phyloP scores from a whole-genome alignment of 64 coral and sea anemone species.

The Stichodactyla mertensii region DNA sequence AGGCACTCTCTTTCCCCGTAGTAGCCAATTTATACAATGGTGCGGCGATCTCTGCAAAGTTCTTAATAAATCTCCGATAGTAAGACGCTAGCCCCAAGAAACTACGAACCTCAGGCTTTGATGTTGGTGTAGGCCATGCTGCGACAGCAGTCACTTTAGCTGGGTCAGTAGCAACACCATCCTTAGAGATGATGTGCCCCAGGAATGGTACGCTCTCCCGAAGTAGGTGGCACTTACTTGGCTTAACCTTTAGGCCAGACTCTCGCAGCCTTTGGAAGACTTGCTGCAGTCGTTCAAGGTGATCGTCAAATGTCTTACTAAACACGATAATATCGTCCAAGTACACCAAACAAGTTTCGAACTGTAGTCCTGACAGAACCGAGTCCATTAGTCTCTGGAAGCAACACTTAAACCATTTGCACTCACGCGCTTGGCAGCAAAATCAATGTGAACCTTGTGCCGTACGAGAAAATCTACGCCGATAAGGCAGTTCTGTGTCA shows the following conservation, averaged over 20 bases:
- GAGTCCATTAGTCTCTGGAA: slow-evolving; percentile 27
- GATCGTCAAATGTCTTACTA: slow-evolving; percentile 24
- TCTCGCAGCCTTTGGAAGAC: slow-evolving; percentile 24
- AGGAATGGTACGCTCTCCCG: neutral
- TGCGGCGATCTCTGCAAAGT: slow-evolving; percentile 25
- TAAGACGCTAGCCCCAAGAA: slow-evolving; percentile 61
- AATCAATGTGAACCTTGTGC: too few relatives aligned
- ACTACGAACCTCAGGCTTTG: slow-evolving; percentile 30
- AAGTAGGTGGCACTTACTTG: slow-evolving; percentile 24
- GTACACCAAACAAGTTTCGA: slow-evolving; percentile 40
- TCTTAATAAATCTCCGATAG: slow-evolving; percentile 23
- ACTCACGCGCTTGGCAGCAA: too few relatives aligned
- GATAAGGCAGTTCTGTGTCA: too few relatives aligned
- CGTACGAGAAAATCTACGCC: too few relatives aligned
- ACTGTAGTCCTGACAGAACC: neutral
- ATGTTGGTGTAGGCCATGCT: slow-evolving; percentile 23
- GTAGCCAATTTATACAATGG: neutral
- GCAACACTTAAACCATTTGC: too few relatives aligned
- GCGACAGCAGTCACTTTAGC: slow-evolving; percentile 9
- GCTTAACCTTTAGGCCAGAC: neutral
- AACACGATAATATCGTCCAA: slow-evolving; percentile 26
- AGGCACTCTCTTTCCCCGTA: neutral
- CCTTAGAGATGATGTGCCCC: slow-evolving; percentile 12
- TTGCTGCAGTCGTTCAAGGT: slow-evolving; percentile 11
- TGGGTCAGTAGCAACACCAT: slow-evolving; percentile 17